Evolutionary conservation across 1,140 invertebrate species (phyloP).

Genomic region (Ostrea denselamellosa): DNA sequence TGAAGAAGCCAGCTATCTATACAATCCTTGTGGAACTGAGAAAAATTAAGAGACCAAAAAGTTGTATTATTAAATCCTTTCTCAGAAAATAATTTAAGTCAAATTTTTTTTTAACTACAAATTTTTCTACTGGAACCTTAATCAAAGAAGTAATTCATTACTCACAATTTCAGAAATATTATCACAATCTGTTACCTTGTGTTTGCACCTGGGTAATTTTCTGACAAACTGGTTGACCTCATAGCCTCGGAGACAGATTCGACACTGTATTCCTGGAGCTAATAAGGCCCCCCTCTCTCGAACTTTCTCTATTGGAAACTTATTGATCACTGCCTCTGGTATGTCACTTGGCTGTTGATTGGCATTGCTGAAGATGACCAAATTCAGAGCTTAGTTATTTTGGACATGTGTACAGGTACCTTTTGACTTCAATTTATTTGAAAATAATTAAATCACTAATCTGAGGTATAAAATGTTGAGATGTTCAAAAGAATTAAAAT

Average conservation of each 20-base stretch:
- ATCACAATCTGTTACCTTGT: slow-evolving; percentile 68
- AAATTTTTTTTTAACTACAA: neutral
- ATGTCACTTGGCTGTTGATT: slow-evolving; percentile 63
- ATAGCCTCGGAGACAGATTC: slow-evolving; percentile 75
- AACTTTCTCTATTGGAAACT: slow-evolving; percentile 73
- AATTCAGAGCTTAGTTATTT: too few relatives aligned
- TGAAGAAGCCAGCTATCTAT: slow-evolving; percentile 78
- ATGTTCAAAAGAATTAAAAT: too few relatives aligned
- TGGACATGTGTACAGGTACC: too few relatives aligned
- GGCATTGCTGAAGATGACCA: slow-evolving; percentile 48
- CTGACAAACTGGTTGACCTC: slow-evolving; percentile 72
- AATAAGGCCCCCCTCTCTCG: slow-evolving; percentile 68
- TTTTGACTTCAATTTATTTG: too few relatives aligned
- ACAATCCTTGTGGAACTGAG: slow-evolving; percentile 77
- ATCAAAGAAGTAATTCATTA: too few relatives aligned
- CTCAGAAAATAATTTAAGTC: neutral
- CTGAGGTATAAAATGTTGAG: too few relatives aligned
- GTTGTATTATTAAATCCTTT: too few relatives aligned
- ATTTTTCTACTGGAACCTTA: neutral
- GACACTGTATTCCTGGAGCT: slow-evolving; percentile 75
- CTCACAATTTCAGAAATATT: neutral
- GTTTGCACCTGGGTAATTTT: slow-evolving; percentile 75
- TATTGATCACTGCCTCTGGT: slow-evolving; percentile 73
- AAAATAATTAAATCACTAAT: too few relatives aligned
- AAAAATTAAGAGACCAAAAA: neutral